Conservation (phyloP, 2,888 invertebrate genomes). For the Neoscelio sp. region DNA sequence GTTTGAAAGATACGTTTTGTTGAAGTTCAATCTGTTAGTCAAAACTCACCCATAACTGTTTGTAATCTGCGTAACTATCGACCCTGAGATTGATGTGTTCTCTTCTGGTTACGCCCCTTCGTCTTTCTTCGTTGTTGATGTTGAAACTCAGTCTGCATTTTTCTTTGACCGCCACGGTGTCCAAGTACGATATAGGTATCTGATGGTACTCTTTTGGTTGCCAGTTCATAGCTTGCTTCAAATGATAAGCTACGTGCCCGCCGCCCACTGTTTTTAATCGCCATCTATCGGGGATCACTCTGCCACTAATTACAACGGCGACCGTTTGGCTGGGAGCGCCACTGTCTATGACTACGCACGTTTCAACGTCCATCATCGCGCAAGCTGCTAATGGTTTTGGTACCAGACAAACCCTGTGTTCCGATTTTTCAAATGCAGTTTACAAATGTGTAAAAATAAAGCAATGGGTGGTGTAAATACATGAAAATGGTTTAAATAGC, state of each 20-base stretch:
- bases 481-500: background rate
- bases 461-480: background rate
- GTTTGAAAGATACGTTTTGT: too few species aligned
- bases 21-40: too few species aligned
- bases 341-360: slow-evolving; percentile 83
- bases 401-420: slow-evolving; percentile 82
- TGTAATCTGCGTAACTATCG: slow-evolving; percentile 79
- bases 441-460: too few species aligned
- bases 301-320: slow-evolving; percentile 82
- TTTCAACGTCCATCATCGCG: slow-evolving; percentile 81
- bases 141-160: slow-evolving; percentile 81
- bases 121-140: slow-evolving; percentile 79
- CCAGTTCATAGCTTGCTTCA: slow-evolving; percentile 82
- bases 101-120: slow-evolving; percentile 72
- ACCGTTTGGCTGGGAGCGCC: slow-evolving; percentile 83
- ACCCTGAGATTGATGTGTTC: slow-evolving; percentile 80
- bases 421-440: too few species aligned
- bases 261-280: slow-evolving; percentile 82
- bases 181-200: slow-evolving; percentile 82
- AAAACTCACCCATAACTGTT: slow-evolving; percentile 78
- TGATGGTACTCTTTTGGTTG: slow-evolving; percentile 81
- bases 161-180: slow-evolving; percentile 81
- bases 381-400: slow-evolving; percentile 82
- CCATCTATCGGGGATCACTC: slow-evolving; percentile 81
- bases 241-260: slow-evolving; percentile 82